Conservation (phyloP, 2,113 vertebrate genomes). For the Hyperopisus bebe region DNA sequence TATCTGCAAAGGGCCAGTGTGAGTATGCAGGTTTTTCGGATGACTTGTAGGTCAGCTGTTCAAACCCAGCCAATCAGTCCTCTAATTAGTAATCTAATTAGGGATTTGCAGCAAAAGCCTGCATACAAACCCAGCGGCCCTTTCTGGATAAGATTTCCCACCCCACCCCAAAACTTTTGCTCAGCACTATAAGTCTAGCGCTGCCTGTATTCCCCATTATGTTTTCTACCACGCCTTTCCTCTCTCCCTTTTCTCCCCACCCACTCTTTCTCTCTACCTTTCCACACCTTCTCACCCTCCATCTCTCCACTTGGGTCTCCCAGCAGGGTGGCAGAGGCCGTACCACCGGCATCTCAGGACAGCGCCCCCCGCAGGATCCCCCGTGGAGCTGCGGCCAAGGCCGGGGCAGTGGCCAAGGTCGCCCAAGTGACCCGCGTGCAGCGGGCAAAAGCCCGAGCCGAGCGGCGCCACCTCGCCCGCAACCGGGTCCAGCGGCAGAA, state of each 20-base stretch:
- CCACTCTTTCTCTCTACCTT: background rate
- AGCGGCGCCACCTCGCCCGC: slow-evolving; percentile 73
- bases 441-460: slow-evolving; percentile 73
- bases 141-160: background rate
- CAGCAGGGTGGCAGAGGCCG: slow-evolving; percentile 59
- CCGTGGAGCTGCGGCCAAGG: slow-evolving; percentile 61
- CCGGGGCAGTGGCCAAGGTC: slow-evolving; percentile 73
- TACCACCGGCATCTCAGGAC: slow-evolving; percentile 46
- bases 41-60: background rate
- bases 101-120: no score
- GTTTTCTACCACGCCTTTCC: background rate
- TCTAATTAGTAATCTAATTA: background rate
- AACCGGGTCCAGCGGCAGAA: slow-evolving; percentile 88
- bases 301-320: background rate
- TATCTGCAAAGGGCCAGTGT: background rate
- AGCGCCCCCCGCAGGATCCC: slow-evolving; percentile 54
- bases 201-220: background rate
- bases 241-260: background rate
- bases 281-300: background rate
- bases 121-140: no score
- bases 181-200: background rate
- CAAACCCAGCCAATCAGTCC: background rate
- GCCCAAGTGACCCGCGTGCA: slow-evolving; percentile 77
- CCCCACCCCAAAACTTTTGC: background rate
- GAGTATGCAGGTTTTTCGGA: background rate